Base-by-base conservation (phyloP, 2,888 invertebrate genomes). In the Xanthorhoe spadicearia region DNA sequence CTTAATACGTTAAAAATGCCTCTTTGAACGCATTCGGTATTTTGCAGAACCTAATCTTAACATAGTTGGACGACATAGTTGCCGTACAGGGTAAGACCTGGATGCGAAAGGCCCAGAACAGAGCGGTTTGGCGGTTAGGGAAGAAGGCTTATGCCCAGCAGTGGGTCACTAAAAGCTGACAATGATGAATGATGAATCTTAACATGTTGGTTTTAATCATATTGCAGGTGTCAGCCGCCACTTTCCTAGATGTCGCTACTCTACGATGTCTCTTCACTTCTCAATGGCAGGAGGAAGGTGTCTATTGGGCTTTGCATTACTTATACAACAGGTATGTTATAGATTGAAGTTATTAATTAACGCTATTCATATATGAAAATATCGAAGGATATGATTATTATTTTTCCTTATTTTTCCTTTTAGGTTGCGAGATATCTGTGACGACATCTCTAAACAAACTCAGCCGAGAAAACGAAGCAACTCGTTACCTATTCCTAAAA, bases 231-330 rank as follows among this genome's bases (percentile, higher is more conserved):
- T 94, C 96, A 13, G 96, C 97, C 18, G 99, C 99, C 0, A 99
- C 98, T 0, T 99, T 98, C 86, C 93, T 99, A 63, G 99, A 99
- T 86, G 98, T 99, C 0, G 98, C 99, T 2, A 99, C 99, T 0
- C 89, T 99, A 61, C 94, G 99, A 59, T 99, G 99, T 84, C 94
- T 99, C 13, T 99, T 99, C 83, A 97, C 99, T 68, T 95, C 98
- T 0, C 98, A 99, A 82, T 99, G 99, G 99, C 97, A 98, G 83
- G 99, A 99, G 84, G 99, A 99, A 85, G 99, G 99, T 0, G 96
- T 99, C 10, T 98, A 97, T 86, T 99, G 99, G 99, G 98, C 98
- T 13, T 90, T 99, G 35, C 97, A 98, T 84, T 99, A 97, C 88
- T 93, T 98, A 71, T 97, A 97, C 79, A 97, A 98, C 83, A 95